A percentile compares a stretch with the other conserved stretches of the same genome.
phyloP scores from a whole-genome alignment of 2,888 invertebrate genomes.

The Eutolmus rufibarbis region DNA sequence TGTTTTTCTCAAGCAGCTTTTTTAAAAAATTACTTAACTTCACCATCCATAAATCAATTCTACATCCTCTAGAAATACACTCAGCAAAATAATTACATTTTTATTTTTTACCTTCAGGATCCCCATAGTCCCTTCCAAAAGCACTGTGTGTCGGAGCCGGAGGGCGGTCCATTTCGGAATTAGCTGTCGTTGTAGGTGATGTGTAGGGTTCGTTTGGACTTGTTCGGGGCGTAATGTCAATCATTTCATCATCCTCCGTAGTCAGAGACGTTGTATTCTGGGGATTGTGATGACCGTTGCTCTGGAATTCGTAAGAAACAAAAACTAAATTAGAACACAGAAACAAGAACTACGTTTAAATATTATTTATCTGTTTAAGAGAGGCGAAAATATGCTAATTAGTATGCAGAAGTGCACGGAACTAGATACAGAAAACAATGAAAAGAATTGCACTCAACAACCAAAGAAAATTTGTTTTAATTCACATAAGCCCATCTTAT shows the following conservation, averaged over 20 bases:
- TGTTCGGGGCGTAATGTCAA: slow-evolving; percentile 69
- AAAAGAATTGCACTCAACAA: background rate
- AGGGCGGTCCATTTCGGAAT: slow-evolving; percentile 51
- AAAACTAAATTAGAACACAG: background rate
- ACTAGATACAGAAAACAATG: background rate
- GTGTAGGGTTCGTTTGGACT: slow-evolving; percentile 57
- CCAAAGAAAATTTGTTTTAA: background rate
- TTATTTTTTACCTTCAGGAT: slow-evolving; percentile 50
- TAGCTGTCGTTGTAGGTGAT: slow-evolving; percentile 47
- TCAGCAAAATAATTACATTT: background rate
- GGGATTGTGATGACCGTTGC: slow-evolving; percentile 22
- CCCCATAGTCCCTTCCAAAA: slow-evolving; percentile 55
- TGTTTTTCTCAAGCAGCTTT: background rate
- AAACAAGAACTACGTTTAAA: background rate
- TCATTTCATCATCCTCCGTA: slow-evolving; percentile 70
- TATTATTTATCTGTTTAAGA: background rate
- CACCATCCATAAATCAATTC: background rate
- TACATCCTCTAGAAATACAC: background rate
- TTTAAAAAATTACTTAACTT: background rate
- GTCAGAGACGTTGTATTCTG: slow-evolving; percentile 55
- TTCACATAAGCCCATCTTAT: background rate
- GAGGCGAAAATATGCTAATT: background rate
- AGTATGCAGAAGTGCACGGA: background rate
- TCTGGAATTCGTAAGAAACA: background rate
- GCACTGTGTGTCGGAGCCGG: slow-evolving; percentile 57